Evolutionary conservation across 2,113 vertebrate species (phyloP).

Genomic region (Rhabdornis inornatus): DNA sequence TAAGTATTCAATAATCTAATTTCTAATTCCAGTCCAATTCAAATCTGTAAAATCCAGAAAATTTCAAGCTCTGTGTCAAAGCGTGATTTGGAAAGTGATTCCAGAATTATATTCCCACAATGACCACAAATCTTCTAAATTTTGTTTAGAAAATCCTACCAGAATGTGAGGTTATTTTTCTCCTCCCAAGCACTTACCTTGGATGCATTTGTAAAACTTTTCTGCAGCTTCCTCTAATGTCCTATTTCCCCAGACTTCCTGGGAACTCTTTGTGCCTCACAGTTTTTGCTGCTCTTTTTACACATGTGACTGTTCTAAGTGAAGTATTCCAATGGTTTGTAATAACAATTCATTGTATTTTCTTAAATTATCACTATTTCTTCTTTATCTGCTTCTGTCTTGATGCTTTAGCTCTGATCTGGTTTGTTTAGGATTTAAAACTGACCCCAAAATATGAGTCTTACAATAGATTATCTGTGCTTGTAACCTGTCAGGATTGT

Average conservation of each 20-base stretch:
- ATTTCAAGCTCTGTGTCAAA: not conserved
- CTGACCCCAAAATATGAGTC: not conserved
- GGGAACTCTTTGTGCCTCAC: not conserved
- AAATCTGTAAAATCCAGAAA: not conserved
- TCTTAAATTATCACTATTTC: not conserved
- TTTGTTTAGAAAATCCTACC: not conserved
- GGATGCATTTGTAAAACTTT: not conserved
- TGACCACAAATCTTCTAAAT: not conserved
- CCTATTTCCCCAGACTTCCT: not conserved
- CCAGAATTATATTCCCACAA: not conserved
- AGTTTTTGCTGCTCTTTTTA: not conserved
- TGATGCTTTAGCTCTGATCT: not conserved
- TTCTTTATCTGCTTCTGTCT: not conserved
- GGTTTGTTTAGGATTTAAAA: not conserved
- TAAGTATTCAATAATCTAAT: not conserved
- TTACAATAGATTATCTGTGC: not conserved
- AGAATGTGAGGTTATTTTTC: not conserved
- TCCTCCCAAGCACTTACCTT: not conserved
- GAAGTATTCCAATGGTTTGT: not conserved
- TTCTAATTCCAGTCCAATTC: not conserved
- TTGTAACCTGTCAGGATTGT: not conserved
- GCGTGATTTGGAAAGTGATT: not conserved
- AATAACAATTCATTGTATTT: not conserved
- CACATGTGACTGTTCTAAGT: not conserved
- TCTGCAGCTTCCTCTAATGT: not conserved